Evolutionary conservation across 2,888 invertebrate species (phyloP).

Genomic region (Eilema caniola): DNA sequence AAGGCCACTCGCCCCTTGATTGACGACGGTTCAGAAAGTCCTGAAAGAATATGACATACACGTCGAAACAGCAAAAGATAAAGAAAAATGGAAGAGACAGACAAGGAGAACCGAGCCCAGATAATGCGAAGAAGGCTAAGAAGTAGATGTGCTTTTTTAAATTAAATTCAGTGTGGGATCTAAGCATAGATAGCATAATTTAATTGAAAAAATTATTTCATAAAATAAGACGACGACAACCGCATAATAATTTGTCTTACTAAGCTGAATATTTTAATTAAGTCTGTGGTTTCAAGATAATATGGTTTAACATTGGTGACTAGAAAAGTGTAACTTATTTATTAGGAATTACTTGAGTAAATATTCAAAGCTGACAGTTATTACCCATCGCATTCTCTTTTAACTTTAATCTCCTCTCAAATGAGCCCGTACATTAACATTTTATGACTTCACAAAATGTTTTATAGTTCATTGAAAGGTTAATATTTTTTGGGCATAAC

Average conservation of each 20-base stretch:
- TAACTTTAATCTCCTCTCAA: not conserved
- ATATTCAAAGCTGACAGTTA: not conserved
- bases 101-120: too few relatives aligned
- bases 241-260: constrained; percentile 30
- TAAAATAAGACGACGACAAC: constrained; percentile 15
- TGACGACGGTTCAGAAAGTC: too few relatives aligned
- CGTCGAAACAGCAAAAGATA: too few relatives aligned
- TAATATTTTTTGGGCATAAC: too few relatives aligned
- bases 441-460: too few relatives aligned
- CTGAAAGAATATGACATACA: too few relatives aligned
- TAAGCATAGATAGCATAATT: not conserved
- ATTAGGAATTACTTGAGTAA: not conserved
- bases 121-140: too few relatives aligned
- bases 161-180: not conserved
- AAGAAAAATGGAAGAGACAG: too few relatives aligned
- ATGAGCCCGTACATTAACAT: too few relatives aligned
- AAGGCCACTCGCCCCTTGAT: too few relatives aligned
- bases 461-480: too few relatives aligned
- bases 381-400: not conserved
- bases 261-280: constrained; percentile 24
- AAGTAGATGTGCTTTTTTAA: too few relatives aligned
- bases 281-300: constrained; percentile 32
- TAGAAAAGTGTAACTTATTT: constrained; percentile 1
- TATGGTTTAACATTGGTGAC: not conserved
- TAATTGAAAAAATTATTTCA: not conserved